Evolutionary conservation across 2,888 invertebrate genomes (phyloP).

Genomic region (Anoplius nigerrimus): DNA sequence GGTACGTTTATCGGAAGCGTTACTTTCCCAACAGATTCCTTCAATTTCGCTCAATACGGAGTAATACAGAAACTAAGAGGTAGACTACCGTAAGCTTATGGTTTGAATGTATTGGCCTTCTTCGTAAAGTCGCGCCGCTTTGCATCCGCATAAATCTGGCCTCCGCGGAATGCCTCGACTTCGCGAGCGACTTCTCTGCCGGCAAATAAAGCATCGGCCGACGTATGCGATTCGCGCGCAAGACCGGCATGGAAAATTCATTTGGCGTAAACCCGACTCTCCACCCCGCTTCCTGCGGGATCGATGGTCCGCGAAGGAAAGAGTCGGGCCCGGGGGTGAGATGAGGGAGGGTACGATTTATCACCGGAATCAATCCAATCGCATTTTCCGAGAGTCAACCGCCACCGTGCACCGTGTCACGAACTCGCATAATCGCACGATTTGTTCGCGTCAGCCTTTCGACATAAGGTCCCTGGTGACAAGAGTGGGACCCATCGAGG

Average conservation of each 20-base stretch:
- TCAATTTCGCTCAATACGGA: too few species aligned
- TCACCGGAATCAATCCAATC: slow-evolving; percentile 67
- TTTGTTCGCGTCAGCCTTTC: slow-evolving; percentile 61
- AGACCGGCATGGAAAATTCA: not conserved
- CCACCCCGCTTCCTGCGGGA: too few species aligned
- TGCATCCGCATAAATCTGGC: too few species aligned
- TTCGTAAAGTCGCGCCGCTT: too few species aligned
- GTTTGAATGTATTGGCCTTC: too few species aligned
- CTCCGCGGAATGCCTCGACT: too few species aligned
- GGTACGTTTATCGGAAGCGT: too few species aligned
- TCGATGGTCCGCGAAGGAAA: not conserved
- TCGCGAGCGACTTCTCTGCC: too few species aligned
- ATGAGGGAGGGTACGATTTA: slow-evolving; percentile 53
- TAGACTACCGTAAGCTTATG: too few species aligned
- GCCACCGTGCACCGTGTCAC: slow-evolving; percentile 44
- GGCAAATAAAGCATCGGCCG: not conserved
- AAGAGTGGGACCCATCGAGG: not conserved
- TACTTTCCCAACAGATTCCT: too few species aligned
- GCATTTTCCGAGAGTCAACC: slow-evolving; percentile 53
- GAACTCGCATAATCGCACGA: slow-evolving; percentile 64
- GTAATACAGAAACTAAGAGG: too few species aligned
- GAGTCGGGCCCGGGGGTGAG: slow-evolving; percentile 2
- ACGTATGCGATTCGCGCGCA: not conserved
- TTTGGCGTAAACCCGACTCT: not conserved
- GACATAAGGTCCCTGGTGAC: not conserved